These are phyloP conservation scores for Mystacides longicornis DNA, from an alignment of 2,888 invertebrate species.

Conservation along the genomic window DNA sequence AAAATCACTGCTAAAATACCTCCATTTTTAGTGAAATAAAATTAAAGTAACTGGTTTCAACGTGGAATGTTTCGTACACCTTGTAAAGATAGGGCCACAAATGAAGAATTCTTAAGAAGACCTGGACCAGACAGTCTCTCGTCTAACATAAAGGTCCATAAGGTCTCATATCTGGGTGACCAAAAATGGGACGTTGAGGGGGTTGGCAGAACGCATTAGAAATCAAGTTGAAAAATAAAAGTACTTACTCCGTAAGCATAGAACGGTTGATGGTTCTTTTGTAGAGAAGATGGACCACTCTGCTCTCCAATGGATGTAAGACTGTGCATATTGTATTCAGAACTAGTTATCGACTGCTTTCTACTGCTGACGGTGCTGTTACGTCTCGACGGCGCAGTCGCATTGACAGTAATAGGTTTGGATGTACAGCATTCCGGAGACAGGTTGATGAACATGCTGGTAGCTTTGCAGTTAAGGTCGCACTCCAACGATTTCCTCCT, in stretches of 20 bases:
- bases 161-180: no score
- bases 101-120: no score
- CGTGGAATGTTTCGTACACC: no score
- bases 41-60: no score
- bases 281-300: slow-evolving; percentile 3
- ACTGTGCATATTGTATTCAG: slow-evolving; percentile 19
- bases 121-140: no score
- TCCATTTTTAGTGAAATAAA: no score
- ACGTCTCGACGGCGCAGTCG: slow-evolving; percentile 7
- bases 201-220: no score
- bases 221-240: no score
- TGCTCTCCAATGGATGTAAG: slow-evolving; percentile 20
- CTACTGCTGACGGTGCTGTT: slow-evolving; percentile 32
- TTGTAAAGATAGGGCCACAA: no score
- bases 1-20: no score
- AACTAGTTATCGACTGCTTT: slow-evolving; percentile 19
- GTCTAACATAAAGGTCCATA: no score
- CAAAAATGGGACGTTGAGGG: no score
- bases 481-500: slow-evolving; percentile 37
- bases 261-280: slow-evolving; percentile 11
- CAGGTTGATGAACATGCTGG: slow-evolving; percentile 37
- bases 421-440: slow-evolving; percentile 58
- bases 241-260: slow-evolving; percentile 22
- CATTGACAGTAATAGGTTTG: slow-evolving; percentile 8
- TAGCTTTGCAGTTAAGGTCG: slow-evolving; percentile 40